A percentile compares a stretch with the other conserved stretches of the same genome.
These are phyloP conservation scores for Heterotis niloticus DNA, from an alignment of 2,113 vertebrate genomes.

Conservation along the genomic window DNA sequence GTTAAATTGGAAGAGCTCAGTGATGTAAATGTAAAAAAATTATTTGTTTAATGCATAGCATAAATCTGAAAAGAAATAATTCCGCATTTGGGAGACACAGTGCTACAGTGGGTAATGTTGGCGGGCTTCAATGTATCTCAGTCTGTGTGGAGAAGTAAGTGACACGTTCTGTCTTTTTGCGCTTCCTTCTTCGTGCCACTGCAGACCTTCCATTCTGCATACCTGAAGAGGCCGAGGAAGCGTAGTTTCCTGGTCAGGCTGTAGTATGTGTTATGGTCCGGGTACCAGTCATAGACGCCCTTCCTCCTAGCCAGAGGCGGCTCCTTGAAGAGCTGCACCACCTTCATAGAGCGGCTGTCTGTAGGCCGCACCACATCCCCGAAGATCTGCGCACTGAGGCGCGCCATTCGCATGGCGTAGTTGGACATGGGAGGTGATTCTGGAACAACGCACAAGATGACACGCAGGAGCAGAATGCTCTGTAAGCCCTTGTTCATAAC, in stretches of 20 bases:
- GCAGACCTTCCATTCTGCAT: background rate
- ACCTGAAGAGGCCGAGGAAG: constrained; percentile 91
- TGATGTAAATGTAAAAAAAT: too few species aligned
- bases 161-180: background rate
- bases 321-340: constrained; percentile 83
- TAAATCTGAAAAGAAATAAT: too few species aligned
- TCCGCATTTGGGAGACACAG: too few species aligned
- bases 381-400: constrained; percentile 86
- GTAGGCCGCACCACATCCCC: constrained; percentile 80
- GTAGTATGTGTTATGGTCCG: constrained; percentile 81
- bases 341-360: constrained; percentile 83
- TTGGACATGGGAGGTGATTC: constrained; percentile 69
- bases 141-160: too few species aligned
- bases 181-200: too few species aligned
- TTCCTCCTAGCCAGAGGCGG: constrained; percentile 75
- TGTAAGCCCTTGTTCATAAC: background rate
- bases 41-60: too few species aligned
- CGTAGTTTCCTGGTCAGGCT: constrained; percentile 80
- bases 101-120: too few species aligned
- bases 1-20: too few species aligned
- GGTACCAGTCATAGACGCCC: constrained; percentile 89
- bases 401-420: constrained; percentile 82
- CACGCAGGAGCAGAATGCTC: background rate
- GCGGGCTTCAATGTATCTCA: too few species aligned
- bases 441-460: too few species aligned